Conservation (phyloP, 2,797 vertebrate genomes). For the Rhincodon typus region DNA sequence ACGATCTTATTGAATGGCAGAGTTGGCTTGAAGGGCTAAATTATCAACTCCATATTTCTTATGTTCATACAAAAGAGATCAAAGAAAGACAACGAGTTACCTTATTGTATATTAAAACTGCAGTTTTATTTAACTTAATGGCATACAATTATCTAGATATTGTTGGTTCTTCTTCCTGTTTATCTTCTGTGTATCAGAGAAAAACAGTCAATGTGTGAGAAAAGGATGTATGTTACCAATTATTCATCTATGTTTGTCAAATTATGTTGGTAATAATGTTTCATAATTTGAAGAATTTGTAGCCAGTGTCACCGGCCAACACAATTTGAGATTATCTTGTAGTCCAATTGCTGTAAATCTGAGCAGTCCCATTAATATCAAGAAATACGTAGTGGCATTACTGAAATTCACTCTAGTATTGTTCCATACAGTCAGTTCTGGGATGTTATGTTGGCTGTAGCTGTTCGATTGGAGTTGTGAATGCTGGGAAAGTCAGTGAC, state of each 20-base stretch:
- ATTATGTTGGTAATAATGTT: background rate
- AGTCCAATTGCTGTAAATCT: background rate
- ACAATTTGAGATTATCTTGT: background rate
- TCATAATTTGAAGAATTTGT: background rate
- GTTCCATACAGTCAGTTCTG: background rate
- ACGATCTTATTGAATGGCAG: too few species aligned
- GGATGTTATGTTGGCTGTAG: background rate
- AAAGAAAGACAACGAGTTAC: too few species aligned
- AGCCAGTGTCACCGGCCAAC: background rate
- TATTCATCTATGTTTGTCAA: background rate
- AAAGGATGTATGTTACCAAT: background rate
- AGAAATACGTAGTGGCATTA: background rate
- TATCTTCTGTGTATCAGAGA: background rate
- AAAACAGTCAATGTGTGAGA: background rate
- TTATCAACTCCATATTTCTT: too few species aligned
- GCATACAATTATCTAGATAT: background rate
- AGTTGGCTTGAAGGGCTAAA: too few species aligned
- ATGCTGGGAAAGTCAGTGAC: background rate
- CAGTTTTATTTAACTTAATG: background rate
- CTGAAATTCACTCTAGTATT: background rate
- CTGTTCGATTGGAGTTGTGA: background rate
- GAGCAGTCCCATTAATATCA: background rate
- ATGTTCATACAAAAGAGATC: too few species aligned
- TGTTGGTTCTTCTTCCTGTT: background rate
- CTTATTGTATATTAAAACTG: background rate